Evolutionary conservation across 2,113 vertebrate species (phyloP), one percentile per base, ranked within the genome.

Genomic region (Dunckerocampus dactyliophorus): DNA sequence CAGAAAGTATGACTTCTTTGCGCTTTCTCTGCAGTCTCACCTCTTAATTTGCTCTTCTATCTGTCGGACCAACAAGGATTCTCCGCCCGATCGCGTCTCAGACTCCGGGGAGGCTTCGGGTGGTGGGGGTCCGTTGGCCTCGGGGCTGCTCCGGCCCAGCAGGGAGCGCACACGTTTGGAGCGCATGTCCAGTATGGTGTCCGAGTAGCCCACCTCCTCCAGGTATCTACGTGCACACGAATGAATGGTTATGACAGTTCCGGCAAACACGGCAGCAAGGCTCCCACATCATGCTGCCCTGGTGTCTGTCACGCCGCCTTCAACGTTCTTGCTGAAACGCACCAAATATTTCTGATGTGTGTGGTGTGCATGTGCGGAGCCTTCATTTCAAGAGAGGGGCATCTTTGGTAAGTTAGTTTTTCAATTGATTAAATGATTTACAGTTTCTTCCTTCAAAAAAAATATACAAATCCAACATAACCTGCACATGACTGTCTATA

Each of bases 11-110:
- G n/a, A n/a, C n/a, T n/a, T n/a, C n/a, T n/a, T n/a, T n/a, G n/a
- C n/a, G 5, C 17, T 11, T 16, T 51, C 39, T 65, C 43, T 17
- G 47, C 37, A 4, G 8, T 24, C 82, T 88, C 74, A 94, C 94
- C 93, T 92, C 81, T 94, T 94, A 74, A 95, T 95, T 80, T 95
- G 93, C 65, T 95, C 94, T 67, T 95, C 93, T 9, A 95, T 95
- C 85, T 95, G 93, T 62, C 92, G 88, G 75, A 94, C 92, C 66
- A 95, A 79, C 59, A 93, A 78, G 0, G 94, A 94, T 70, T 94
- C 92, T 3, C 92, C 87, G 0, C 86, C 87, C 0, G 82, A 84
- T 21, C 73, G 82, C 0, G 85, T 65, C 37, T 92, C 87, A 0
- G 85, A 71, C 45, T 88, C 87, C 0, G 85, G 56, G 0, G 69